phyloP scores from a whole-genome alignment of 2,888 invertebrate species.

The Sesamia inferens region DNA sequence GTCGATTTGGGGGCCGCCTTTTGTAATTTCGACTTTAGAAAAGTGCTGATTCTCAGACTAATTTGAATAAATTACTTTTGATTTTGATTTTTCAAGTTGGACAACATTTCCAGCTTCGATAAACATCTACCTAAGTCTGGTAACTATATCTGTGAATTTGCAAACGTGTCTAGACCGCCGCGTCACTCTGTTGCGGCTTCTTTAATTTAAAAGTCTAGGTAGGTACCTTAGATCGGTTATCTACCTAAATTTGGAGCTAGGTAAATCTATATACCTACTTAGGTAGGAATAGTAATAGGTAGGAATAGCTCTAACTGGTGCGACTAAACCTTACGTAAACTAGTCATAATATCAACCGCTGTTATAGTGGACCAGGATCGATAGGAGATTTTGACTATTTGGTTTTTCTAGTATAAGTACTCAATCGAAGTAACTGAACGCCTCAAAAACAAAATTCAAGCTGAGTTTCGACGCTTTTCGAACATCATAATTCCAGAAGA shows the following conservation, averaged over 20 bases:
- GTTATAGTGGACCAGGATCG: too few species aligned
- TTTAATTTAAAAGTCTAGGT: not conserved
- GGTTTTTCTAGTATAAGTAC: not conserved
- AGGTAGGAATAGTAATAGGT: not conserved
- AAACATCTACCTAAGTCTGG: not conserved
- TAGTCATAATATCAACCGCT: too few species aligned
- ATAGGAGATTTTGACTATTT: too few species aligned
- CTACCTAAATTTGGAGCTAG: not conserved
- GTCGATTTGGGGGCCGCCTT: too few species aligned
- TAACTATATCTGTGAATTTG: conserved; percentile 1
- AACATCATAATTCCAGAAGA: not conserved
- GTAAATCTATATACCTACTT: not conserved
- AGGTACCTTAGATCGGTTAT: not conserved
- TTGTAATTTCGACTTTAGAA: too few species aligned
- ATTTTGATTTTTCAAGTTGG: not conserved
- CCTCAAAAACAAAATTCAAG: not conserved
- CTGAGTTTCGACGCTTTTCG: not conserved
- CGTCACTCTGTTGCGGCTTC: conserved; percentile 20
- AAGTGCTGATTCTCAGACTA: too few species aligned
- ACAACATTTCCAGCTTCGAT: not conserved
- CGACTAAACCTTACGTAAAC: not conserved
- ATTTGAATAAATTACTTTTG: too few species aligned
- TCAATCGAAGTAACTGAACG: not conserved
- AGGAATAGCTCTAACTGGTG: not conserved
- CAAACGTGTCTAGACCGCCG: conserved; percentile 15